phyloP scores from a whole-genome alignment of 2,113 vertebrate species.

The Semnornis frantzii region DNA sequence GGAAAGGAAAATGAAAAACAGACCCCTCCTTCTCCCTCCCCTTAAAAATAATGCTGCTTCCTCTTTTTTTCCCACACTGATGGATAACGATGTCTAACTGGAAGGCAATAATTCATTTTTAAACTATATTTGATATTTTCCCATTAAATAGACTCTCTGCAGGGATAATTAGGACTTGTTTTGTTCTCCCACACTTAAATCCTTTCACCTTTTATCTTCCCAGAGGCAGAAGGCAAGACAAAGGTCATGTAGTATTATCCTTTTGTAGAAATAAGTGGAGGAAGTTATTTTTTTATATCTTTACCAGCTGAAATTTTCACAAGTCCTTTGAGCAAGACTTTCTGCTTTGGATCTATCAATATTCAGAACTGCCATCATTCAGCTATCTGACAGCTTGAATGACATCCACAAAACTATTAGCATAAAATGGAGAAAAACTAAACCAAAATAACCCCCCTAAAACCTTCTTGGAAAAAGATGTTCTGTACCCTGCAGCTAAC shows the following conservation, averaged over 20 bases:
- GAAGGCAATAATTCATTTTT: neutral
- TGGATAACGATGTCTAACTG: neutral
- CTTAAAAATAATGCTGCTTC: neutral
- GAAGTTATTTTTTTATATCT: neutral
- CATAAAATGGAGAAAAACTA: neutral
- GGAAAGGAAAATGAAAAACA: neutral
- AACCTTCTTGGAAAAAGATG: neutral
- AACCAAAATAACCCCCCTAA: neutral
- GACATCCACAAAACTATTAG: neutral
- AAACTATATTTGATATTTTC: neutral
- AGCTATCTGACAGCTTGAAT: neutral
- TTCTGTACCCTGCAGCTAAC: neutral
- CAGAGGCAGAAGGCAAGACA: constrained; percentile 14
- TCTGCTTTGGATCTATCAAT: neutral
- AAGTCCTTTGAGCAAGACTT: neutral
- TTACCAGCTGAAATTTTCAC: neutral
- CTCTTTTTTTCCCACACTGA: neutral
- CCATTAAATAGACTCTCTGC: neutral
- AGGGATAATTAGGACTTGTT: constrained; percentile 8
- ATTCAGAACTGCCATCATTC: neutral
- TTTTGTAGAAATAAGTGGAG: neutral
- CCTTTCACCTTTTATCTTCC: constrained; percentile 6
- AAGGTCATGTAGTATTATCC: neutral
- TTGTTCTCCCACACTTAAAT: neutral
- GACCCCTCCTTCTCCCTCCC: neutral